These are phyloP conservation scores for Dasysyrphus tricinctus DNA, from an alignment of 2,888 invertebrate species.

Conservation along the genomic window DNA sequence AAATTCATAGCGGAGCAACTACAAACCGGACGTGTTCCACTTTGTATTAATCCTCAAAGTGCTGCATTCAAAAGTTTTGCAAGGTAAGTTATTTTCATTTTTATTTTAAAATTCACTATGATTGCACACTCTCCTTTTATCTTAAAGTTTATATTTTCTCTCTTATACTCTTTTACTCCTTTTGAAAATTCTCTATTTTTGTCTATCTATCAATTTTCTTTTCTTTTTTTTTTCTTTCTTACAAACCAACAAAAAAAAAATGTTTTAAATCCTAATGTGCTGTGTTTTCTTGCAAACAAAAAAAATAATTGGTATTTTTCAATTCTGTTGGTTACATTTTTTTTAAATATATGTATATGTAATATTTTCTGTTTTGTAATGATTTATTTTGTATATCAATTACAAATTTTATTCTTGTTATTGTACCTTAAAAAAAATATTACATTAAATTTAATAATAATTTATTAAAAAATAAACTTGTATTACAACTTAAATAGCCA, in stretches of 20 bases:
- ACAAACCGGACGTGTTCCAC: constrained; percentile 96
- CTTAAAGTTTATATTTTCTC: constrained; percentile 26
- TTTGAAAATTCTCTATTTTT: constrained; percentile 34
- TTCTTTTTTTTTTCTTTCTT: constrained; percentile 43
- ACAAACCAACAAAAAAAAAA: constrained; percentile 12
- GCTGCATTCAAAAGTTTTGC: constrained; percentile 99
- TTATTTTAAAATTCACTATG: constrained; percentile 14
- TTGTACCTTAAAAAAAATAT: constrained; percentile 14
- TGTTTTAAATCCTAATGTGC: constrained; percentile 49
- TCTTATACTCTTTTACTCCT: constrained; percentile 21
- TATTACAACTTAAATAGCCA: constrained; percentile 81
- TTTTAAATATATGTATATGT: not conserved
- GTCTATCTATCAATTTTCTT: constrained; percentile 43
- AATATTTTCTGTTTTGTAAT: constrained; percentile 46
- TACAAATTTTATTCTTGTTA: constrained; percentile 41
- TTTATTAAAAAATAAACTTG: constrained; percentile 74
- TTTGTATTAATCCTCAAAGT: constrained; percentile 99
- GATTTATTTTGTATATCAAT: constrained; percentile 25
- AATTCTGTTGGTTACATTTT: constrained; percentile 32
- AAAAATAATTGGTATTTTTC: constrained; percentile 51
- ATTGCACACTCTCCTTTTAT: constrained; percentile 23
- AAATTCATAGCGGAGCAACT: constrained; percentile 99
- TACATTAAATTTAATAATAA: constrained; percentile 76
- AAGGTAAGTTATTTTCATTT: constrained; percentile 89
- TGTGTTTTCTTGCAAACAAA: constrained; percentile 58